A percentile compares a stretch with the other conserved stretches of the same genome.
These are phyloP conservation scores for Hoplodrina blanda DNA, from an alignment of 2,888 invertebrate genomes.

Conservation along the genomic window DNA sequence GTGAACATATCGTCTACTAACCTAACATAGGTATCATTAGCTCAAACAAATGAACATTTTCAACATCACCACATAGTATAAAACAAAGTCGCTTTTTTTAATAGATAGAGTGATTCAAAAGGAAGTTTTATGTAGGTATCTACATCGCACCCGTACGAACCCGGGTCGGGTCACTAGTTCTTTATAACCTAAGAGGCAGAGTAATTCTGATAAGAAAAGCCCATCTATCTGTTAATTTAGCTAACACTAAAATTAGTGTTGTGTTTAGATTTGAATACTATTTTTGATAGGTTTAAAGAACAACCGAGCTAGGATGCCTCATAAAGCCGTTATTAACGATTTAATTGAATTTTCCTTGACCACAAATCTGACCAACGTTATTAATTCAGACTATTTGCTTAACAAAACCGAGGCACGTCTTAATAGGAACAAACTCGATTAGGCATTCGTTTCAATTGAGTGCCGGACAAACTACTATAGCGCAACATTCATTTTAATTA, in stretches of 20 bases:
- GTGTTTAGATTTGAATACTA: too few relatives aligned
- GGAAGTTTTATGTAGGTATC: too few relatives aligned
- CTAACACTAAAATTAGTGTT: too few relatives aligned
- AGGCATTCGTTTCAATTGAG: slow-evolving; percentile 56
- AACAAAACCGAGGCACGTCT: slow-evolving; percentile 32
- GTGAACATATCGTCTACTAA: neutral
- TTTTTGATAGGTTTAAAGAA: neutral
- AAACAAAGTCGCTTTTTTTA: too few relatives aligned
- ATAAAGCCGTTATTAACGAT: neutral
- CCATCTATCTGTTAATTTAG: neutral
- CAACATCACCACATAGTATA: too few relatives aligned
- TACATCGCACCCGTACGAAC: too few relatives aligned
- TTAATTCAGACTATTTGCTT: slow-evolving; percentile 31
- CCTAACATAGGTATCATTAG: neutral
- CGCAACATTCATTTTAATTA: slow-evolving; percentile 44
- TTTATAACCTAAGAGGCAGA: neutral
- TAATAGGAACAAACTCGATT: slow-evolving; percentile 49
- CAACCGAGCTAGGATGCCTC: neutral
- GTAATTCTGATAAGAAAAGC: slow-evolving; percentile 5
- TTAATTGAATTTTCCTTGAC: slow-evolving; percentile 8
- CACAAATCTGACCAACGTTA: slow-evolving; percentile 30
- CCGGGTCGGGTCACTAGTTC: too few relatives aligned
- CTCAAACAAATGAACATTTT: too few relatives aligned
- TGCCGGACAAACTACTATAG: slow-evolving; percentile 21
- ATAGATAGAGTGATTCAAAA: too few relatives aligned